Evolutionary conservation across 92 coral and sea anemone species (phyloP), one percentile per base, ranked within the genome.

Genomic region (Epizoanthus illoricatus): DNA sequence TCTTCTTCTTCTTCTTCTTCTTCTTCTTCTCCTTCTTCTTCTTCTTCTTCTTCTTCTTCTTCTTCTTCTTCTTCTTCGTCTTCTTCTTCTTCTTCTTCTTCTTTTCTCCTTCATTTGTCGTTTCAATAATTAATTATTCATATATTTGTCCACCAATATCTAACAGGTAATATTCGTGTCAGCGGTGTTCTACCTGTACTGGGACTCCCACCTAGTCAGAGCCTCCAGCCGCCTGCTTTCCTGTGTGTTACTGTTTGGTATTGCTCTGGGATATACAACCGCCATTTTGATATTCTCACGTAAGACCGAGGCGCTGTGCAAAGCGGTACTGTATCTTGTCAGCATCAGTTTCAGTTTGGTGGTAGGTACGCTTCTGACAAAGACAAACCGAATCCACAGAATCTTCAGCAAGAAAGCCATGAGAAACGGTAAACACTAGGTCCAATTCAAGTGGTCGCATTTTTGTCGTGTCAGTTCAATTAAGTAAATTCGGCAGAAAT

Each of bases 311-410:
- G 49, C 81, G 6, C 76, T 88, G 39, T 94, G 98, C 82, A 65
- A 85, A 68, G 85, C 74, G 39, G 90, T 90, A 42, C 73, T 92
- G 12, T 92, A 86, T 65, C 74, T 88, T 61, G 90, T 91, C 74
- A 94, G 94, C 57, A 80, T 92, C 24, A 89, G 98, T 12, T 89
- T 89, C 72, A 86, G 97, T 63, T 75, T 88, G 73, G 81, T 91
- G 73, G 92, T 92, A 70, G 98, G 94, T 36, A 91, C 98, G 18
- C 81, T 94, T 49, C 68, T 94, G 61, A 85, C 91, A 68, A 94
- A 92, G 85, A 94, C 97, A 65, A 94, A 94, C 79, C 90, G 97
- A 70, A 90, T 90, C 52, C 90, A 90, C 66, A 79, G 97, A 70
- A 86, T 92, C 73, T 90, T 90, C 86, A 92, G 94, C 71, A 92